Evolutionary conservation across 2,888 invertebrate genomes (phyloP).

Genomic region (Eristalis tenax): DNA sequence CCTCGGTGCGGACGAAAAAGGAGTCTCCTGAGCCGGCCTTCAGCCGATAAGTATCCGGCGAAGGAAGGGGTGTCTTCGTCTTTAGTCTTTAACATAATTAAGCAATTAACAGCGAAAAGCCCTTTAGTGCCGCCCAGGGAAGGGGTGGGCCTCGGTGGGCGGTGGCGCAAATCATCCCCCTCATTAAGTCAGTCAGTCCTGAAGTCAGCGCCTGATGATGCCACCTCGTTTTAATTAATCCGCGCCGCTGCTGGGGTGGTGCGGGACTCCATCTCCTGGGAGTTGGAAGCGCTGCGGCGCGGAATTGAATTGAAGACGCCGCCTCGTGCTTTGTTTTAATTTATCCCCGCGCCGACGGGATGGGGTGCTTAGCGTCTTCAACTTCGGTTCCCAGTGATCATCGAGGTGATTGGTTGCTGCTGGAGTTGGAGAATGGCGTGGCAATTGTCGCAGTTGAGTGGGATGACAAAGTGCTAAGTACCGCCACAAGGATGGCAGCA

Average conservation of each 20-base stretch:
- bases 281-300: slow-evolving; percentile 29
- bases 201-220: slow-evolving; percentile 44
- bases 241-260: slow-evolving; percentile 16
- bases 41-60: slow-evolving; percentile 61
- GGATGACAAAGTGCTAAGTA: slow-evolving; percentile 39
- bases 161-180: slow-evolving; percentile 55
- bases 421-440: slow-evolving; percentile 2
- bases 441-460: slow-evolving; percentile 4
- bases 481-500: neutral
- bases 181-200: slow-evolving; percentile 56
- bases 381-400: slow-evolving; percentile 8
- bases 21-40: slow-evolving; percentile 45
- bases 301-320: slow-evolving; percentile 55
- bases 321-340: slow-evolving; percentile 51
- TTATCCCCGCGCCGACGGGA: slow-evolving; percentile 40
- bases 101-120: slow-evolving; percentile 75
- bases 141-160: slow-evolving; percentile 3
- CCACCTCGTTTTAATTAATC: slow-evolving; percentile 67
- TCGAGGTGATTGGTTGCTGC: slow-evolving; percentile 20
- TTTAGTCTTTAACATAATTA: slow-evolving; percentile 75
- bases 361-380: slow-evolving; percentile 4
- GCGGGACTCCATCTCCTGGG: slow-evolving; percentile 37
- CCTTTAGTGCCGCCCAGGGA: slow-evolving; percentile 70
- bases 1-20: slow-evolving; percentile 13
- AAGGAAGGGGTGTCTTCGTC: slow-evolving; percentile 23